phyloP scores from a whole-genome alignment of 2,113 vertebrate species.

The Rhinopithecus roxellana region DNA sequence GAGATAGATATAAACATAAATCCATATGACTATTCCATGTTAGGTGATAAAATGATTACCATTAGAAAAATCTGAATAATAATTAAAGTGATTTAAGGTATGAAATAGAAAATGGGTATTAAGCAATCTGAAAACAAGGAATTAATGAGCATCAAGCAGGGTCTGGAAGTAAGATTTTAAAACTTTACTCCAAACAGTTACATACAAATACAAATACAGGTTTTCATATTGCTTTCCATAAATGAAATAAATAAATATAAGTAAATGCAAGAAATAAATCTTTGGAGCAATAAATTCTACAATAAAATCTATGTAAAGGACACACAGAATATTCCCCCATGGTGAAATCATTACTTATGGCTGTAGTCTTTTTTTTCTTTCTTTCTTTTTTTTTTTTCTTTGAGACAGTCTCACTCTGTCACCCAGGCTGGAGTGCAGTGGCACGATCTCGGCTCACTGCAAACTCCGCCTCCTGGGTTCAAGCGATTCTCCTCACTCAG shows the following conservation, averaged over 20 bases:
- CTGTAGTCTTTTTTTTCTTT: neutral
- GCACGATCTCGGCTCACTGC: no score
- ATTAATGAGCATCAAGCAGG: neutral
- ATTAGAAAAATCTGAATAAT: neutral
- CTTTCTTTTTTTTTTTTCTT: no score
- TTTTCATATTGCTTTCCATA: neutral
- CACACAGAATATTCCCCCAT: neutral
- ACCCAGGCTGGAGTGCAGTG: no score
- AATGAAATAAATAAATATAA: neutral
- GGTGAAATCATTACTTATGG: fast-evolving
- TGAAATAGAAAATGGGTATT: neutral
- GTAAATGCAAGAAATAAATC: neutral
- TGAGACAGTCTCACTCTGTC: no score
- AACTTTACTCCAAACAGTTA: neutral
- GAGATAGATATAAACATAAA: neutral
- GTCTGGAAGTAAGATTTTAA: neutral
- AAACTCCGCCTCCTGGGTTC: no score
- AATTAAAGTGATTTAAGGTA: neutral
- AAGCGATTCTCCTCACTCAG: no score
- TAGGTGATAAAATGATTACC: neutral
- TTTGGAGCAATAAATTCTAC: neutral
- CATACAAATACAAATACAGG: neutral
- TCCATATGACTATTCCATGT: neutral
- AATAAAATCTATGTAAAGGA: neutral
- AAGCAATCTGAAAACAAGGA: neutral